Evolutionary conservation across 2,113 vertebrate species (phyloP), one percentile per base, ranked within the genome.

Genomic region (Ophiodon elongatus): DNA sequence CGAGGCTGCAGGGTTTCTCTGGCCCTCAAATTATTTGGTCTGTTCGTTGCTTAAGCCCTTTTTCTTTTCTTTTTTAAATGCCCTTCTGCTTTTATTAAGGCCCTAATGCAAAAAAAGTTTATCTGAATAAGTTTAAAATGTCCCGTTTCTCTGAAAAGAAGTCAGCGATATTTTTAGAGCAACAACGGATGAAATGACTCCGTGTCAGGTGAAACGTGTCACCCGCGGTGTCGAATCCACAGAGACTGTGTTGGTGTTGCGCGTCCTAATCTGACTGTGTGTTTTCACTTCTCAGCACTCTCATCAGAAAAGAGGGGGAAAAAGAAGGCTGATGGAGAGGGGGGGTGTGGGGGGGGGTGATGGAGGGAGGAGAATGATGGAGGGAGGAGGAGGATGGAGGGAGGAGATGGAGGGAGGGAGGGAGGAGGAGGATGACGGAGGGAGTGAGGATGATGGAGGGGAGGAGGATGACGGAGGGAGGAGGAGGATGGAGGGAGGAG

Each of bases 401-500:
- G 50, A 7, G 7, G 19, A 9, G n/a, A n/a, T n/a, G n/a, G n/a
- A 52, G 1, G 21, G 50, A 52, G 6, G 50, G 50, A 17, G 50
- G 50, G 50, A 7, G 7, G 19, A 9, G 6, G 21, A 52, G 14
- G 50, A n/a, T n/a, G n/a, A n/a, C n/a, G n/a, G n/a, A 52, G 1
- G 21, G 50, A 52, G 6, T 19, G 50, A 17, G 50, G 50, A 8
- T 3, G 17, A 47, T 11, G 39, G 39, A 10, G 8, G 39, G 50
- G 59, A 78, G 57, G 31, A 65, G 39, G 29, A 50, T 23, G 47
- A 19, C 75, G 57, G 39, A 69, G 41, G 29, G 47, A 78, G 57
- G 39, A 69, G 41, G 29, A 57, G 11, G 45, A 47, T 25, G 17
- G 47, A 23, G 6, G 47, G 47, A 21, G 47, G 47, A 8, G 39